Base-by-base conservation (phyloP, 2,797 vertebrate genomes). In the Peromyscus nudipes region DNA sequence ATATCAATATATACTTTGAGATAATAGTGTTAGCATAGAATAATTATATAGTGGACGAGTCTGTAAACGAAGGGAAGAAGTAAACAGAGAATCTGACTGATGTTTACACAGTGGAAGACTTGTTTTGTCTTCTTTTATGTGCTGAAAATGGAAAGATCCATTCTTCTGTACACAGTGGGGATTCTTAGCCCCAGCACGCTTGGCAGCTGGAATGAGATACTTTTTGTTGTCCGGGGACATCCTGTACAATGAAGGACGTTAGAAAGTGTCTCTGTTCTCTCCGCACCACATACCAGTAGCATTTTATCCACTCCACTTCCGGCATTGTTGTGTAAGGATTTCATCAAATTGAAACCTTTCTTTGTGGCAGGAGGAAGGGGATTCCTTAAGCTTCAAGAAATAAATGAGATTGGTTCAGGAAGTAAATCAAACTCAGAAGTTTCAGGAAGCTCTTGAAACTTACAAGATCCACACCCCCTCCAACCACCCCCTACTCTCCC, bases 291-390 rank as follows among this genome's bases (percentile, higher is more conserved):
- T 85, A 75, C 60, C n/a, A 49, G 9, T 43, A 92, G 5, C n/a
- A 43, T 93, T 60, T 80, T 16, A 62, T 11, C 12, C 19, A 73
- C 3, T 69, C 21, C 17, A 69, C 4, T 10, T 85, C 25, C 77
- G n/a, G 9, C 57, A 80, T 87, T 81, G 69, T 73, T 55, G 49
- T 87, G n/a, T 40, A 94, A 89, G 14, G n/a, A 82, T 83, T 89
- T 89, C 85, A 17, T 87, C 67, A 40, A 73, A 73, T n/a, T 40
- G 49, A 73, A 87, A 57, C 23, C 34, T 57, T 55, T 14, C 13
- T 55, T 55, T 57, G n/a, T 73, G 67, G n/a, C 37, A 34, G 14
- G 25, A 87, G n/a, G 13, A 55, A 40, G 27, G 21, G 40, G 23
- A 16, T 29, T 73, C 55, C n/a, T 57, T 12, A 31, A 7, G 16